phyloP scores from a whole-genome alignment of 2,888 invertebrate genomes.

The Pammene fasciana region DNA sequence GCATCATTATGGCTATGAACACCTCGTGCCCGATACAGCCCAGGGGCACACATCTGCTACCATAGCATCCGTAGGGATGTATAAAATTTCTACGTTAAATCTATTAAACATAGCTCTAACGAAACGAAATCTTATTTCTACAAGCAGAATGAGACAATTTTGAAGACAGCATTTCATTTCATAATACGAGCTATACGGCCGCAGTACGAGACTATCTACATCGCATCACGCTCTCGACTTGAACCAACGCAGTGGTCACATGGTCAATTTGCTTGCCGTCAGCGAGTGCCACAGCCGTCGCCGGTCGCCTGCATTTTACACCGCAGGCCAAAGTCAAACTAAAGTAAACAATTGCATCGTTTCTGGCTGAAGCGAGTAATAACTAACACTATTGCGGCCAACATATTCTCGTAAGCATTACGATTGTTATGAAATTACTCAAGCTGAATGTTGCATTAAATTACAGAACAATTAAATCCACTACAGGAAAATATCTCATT shows the following conservation, averaged over 20 bases:
- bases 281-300: neutral
- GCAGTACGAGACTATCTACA: too few species aligned
- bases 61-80: too few species aligned
- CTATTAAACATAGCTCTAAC: too few species aligned
- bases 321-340: conserved; percentile 59
- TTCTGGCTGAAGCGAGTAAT: conserved; percentile 51
- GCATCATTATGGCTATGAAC: too few species aligned
- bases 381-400: conserved; percentile 49
- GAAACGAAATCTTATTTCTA: too few species aligned
- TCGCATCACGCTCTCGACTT: neutral
- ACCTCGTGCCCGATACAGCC: too few species aligned
- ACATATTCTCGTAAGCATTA: conserved; percentile 17
- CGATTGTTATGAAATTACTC: too few species aligned
- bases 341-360: conserved; percentile 60
- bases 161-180: too few species aligned
- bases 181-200: too few species aligned
- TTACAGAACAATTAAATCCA: conserved; percentile 10
- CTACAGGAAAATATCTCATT: neutral
- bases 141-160: too few species aligned
- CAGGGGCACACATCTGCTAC: too few species aligned
- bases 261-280: conserved; percentile 11
- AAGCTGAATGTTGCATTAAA: conserved; percentile 18
- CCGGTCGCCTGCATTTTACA: conserved; percentile 11
- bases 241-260: conserved; percentile 5
- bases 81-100: too few species aligned